Evolutionary conservation across 1,140 invertebrate genomes (phyloP), one percentile per base, ranked within the genome.

Genomic region (Zaprionus ghesquierei): DNA sequence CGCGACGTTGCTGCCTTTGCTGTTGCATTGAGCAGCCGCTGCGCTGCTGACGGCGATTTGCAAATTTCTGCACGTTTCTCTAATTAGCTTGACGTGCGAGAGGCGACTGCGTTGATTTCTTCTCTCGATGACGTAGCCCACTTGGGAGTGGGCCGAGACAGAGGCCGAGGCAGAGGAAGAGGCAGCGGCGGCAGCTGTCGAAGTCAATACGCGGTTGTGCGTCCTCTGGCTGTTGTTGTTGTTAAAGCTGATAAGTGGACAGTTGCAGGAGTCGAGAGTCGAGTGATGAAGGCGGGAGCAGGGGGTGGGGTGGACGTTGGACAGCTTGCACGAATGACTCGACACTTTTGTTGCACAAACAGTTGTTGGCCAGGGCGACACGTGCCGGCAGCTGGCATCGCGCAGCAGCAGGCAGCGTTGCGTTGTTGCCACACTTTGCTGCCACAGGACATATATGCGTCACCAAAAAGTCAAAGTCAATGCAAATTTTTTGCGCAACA

Each of bases 231-330:
- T 13, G 33, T n/a, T n/a, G n/a, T n/a, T n/a, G n/a, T n/a, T n/a
- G n/a, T n/a, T n/a, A n/a, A n/a, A n/a, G 18, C 33, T 56, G 62
- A 84, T 82, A 75, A 87, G 68, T 87, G 81, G 81, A 56, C 81
- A 81, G 77, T 86, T 80, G 77, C 56, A 62, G 65, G 15, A 44
- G 46, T 50, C 49, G 46, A 50, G 38, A 50, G 46, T 41, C 49
- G 31, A 51, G 59, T 20, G 41, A 38, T 56, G 69, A 41, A 38
- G 33, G 9, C 33, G 5, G 38, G 0, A n/a, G 2, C n/a, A 15
- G 35, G 5, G n/a, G 35, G 35, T 15, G 35, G 35, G n/a, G 35
- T 41, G n/a, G 1, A 6, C 2, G n/a, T 2, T 41, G 35, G n/a
- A 15, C 35, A 41, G 35, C 35, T 15, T 41, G 35, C 35, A 41